A percentile compares a stretch with the other conserved stretches of the same genome.
Conservation (phyloP, 64 coral and sea anemone species). For the Trachythela sp. region DNA sequence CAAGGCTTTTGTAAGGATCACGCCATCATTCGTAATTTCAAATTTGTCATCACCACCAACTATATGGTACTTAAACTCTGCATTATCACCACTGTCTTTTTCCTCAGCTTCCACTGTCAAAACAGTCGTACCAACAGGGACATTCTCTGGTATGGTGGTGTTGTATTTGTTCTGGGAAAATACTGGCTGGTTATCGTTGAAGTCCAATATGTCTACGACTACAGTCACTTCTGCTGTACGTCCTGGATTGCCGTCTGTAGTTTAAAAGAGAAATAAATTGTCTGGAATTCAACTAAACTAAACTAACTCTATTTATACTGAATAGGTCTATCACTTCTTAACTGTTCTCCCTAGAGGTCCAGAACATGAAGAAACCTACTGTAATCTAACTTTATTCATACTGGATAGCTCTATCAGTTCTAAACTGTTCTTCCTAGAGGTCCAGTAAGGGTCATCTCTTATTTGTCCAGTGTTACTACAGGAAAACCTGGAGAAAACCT, state of each 20-base stretch:
- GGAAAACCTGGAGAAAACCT: no score
- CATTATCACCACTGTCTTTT: not conserved
- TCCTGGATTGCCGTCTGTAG: not conserved
- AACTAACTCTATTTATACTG: no score
- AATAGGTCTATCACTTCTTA: not conserved
- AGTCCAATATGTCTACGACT: not conserved
- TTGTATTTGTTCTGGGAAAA: not conserved
- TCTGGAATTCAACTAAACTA: not conserved
- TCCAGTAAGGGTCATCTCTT: no score
- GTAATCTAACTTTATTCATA: no score
- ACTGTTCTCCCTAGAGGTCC: no score
- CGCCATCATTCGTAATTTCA: not conserved
- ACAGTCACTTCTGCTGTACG: not conserved
- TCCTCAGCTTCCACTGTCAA: not conserved
- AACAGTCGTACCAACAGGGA: not conserved
- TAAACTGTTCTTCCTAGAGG: no score
- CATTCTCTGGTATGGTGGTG: not conserved
- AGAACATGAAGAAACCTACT: no score
- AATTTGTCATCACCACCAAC: not conserved
- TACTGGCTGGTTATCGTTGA: not conserved
- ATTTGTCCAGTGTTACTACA: no score
- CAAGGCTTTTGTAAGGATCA: not conserved
- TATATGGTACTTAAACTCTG: not conserved
- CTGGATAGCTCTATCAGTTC: not conserved
- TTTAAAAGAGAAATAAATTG: not conserved